Percentiles rank a stretch among this genome's conserved stretches.
These are phyloP conservation scores for Nansenia antarctica DNA, from an alignment of 2,113 vertebrate species.

Conservation along the genomic window DNA sequence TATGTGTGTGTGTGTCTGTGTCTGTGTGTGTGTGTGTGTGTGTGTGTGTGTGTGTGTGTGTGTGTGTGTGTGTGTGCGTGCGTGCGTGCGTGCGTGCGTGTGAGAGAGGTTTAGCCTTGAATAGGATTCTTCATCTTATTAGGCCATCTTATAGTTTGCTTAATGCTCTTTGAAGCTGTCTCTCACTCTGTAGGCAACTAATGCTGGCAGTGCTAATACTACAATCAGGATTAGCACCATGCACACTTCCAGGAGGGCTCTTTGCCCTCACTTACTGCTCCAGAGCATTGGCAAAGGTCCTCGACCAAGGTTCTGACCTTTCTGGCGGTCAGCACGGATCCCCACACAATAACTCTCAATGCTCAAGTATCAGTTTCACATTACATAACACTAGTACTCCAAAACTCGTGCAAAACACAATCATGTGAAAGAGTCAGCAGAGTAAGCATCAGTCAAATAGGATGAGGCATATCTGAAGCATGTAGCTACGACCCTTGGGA, in stretches of 20 bases:
- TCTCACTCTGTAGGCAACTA: constrained; percentile 38
- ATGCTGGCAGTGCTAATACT: constrained; percentile 21
- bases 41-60: constrained; percentile 5
- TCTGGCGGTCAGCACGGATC: too few species aligned
- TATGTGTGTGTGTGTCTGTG: background rate
- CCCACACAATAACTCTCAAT: too few species aligned
- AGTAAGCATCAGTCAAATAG: too few species aligned
- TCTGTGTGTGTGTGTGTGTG: background rate
- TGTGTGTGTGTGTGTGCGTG: constrained; percentile 13
- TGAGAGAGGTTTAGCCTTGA: background rate
- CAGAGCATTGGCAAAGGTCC: too few species aligned
- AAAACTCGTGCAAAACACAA: too few species aligned
- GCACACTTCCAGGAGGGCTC: constrained; percentile 26
- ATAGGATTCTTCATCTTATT: constrained; percentile 40
- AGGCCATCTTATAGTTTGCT: constrained; percentile 52
- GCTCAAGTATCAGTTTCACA: too few species aligned
- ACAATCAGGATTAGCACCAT: constrained; percentile 38
- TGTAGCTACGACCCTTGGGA: constrained; percentile 1
- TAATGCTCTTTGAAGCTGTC: too few species aligned
- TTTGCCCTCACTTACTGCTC: too few species aligned
- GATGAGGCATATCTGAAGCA: background rate
- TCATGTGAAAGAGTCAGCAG: too few species aligned
- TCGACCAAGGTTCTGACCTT: too few species aligned
- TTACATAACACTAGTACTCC: too few species aligned
- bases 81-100: constrained; percentile 8